Evolutionary conservation across 2,797 vertebrate species (phyloP).

Genomic region (Gambusia yucatana): DNA sequence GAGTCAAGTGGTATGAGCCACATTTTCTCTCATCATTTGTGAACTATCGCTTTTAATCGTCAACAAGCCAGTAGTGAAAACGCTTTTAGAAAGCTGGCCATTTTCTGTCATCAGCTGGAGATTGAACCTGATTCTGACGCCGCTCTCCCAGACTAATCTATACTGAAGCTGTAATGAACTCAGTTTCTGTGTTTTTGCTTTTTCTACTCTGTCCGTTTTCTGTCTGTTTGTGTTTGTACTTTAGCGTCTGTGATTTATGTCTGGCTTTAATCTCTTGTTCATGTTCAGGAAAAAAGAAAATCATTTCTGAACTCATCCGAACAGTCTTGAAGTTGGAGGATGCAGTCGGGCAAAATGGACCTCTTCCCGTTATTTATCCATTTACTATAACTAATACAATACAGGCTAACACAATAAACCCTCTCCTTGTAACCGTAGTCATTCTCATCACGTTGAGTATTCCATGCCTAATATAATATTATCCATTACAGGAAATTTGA

Average conservation of each 20-base stretch:
- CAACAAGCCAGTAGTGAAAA: background rate
- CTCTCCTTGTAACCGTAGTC: slow-evolving; percentile 24
- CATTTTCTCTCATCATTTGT: background rate
- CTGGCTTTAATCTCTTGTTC: background rate
- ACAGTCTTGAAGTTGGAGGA: slow-evolving; percentile 5
- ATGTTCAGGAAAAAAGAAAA: background rate
- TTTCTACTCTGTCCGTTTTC: background rate
- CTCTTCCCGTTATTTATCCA: slow-evolving; percentile 19
- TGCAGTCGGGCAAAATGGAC: slow-evolving; percentile 1
- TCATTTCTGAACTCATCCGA: background rate
- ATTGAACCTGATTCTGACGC: background rate
- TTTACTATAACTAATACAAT: slow-evolving; percentile 44
- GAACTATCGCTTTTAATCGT: background rate
- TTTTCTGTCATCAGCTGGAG: background rate
- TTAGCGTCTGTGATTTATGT: background rate
- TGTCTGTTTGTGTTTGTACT: background rate
- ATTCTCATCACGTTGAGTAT: slow-evolving; percentile 28
- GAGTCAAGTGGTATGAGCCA: background rate
- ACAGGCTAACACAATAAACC: slow-evolving; percentile 46
- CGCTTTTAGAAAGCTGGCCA: background rate
- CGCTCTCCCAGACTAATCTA: background rate
- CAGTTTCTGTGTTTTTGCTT: slow-evolving; percentile 11
- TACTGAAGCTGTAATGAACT: background rate
- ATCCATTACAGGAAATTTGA: slow-evolving; percentile 64
- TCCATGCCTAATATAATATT: slow-evolving; percentile 48